Percentiles rank a stretch among this genome's conserved stretches.
phyloP scores from a whole-genome alignment of 2,888 invertebrate species.

The Trypoxylon attenuatum region DNA sequence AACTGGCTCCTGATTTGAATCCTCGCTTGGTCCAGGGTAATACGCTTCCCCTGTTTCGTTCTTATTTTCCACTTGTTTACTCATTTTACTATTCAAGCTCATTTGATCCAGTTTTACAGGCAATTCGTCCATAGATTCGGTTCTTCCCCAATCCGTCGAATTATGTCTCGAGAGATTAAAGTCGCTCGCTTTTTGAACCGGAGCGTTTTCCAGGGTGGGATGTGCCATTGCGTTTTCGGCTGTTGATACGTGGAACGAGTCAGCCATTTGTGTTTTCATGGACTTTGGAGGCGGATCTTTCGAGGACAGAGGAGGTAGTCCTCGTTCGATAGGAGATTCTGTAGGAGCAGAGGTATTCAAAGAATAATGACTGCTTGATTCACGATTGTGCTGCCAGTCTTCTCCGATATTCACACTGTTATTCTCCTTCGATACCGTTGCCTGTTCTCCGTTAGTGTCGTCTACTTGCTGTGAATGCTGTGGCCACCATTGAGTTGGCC shows the following conservation, averaged over 20 bases:
- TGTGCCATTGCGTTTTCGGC: conserved; percentile 33
- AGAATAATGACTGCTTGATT: conserved; percentile 39
- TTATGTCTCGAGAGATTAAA: conserved; percentile 52
- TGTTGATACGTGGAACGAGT: conserved; percentile 12
- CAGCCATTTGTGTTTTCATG: conserved; percentile 18
- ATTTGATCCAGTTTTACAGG: conserved; percentile 61
- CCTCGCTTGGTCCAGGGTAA: conserved; percentile 12
- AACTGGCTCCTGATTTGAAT: conserved; percentile 27
- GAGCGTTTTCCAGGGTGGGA: conserved; percentile 29
- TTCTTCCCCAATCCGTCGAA: conserved; percentile 50
- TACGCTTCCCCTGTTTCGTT: conserved; percentile 25
- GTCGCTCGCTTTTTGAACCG: conserved; percentile 42
- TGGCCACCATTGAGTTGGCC: conserved; percentile 46
- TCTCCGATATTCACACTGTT: conserved; percentile 8
- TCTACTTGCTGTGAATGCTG: conserved; percentile 40
- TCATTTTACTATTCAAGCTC: conserved; percentile 50
- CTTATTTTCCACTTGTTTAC: conserved; percentile 43
- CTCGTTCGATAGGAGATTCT: conserved; percentile 52
- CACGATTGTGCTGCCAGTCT: conserved; percentile 34
- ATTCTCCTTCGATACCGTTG: conserved; percentile 32
- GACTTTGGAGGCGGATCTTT: conserved; percentile 47
- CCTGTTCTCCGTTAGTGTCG: conserved; percentile 23
- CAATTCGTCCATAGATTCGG: conserved; percentile 49
- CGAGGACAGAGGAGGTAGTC: conserved; percentile 53
- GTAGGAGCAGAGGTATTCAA: conserved; percentile 51